phyloP scores from a whole-genome alignment of 2,113 vertebrate species.

The Columba janthina region DNA sequence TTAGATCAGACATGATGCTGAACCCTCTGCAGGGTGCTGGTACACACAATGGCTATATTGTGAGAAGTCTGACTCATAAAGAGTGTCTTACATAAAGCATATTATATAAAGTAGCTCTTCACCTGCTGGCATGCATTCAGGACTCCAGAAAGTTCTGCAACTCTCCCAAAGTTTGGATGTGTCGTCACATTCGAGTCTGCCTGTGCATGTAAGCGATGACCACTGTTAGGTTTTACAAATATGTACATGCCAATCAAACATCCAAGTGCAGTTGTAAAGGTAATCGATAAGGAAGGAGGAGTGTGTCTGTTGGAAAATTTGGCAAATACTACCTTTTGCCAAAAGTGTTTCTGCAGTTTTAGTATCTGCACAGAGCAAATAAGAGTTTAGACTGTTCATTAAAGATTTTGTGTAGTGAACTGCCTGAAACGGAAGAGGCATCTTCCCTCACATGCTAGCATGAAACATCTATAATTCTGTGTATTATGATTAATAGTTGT shows the following conservation, averaged over 20 bases:
- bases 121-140: not conserved
- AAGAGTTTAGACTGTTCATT: not conserved
- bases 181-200: not conserved
- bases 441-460: not conserved
- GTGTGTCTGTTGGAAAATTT: not conserved
- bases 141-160: not conserved
- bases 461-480: not conserved
- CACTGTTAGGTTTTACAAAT: not conserved
- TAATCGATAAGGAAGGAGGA: not conserved
- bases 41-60: conserved; percentile 2
- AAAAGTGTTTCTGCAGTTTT: not conserved
- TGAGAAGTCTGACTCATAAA: conserved; percentile 48
- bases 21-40: not conserved
- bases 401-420: not conserved
- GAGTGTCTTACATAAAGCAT: conserved; percentile 16
- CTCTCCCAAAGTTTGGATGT: not conserved
- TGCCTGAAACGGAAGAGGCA: not conserved
- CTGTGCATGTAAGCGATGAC: not conserved
- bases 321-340: not conserved
- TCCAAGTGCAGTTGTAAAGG: not conserved
- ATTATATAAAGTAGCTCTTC: conserved; percentile 33
- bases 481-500: not conserved
- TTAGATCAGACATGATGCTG: conserved; percentile 7
- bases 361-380: not conserved
- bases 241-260: accelerated